Evolutionary conservation across 1,140 invertebrate genomes (phyloP).

Genomic region (Drosophila obscura): DNA sequence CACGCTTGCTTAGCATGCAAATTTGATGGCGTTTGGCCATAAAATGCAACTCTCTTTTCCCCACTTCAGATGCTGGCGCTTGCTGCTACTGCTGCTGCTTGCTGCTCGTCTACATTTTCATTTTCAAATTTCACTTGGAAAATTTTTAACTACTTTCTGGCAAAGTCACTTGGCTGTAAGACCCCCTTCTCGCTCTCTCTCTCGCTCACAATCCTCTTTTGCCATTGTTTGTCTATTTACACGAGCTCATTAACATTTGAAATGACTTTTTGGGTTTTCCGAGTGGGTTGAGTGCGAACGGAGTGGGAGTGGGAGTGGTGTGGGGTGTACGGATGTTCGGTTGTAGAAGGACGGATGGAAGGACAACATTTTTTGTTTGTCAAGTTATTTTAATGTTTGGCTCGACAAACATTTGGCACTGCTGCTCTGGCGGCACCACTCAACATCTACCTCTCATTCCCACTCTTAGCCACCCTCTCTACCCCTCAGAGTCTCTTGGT

Average conservation of each 20-base stretch:
- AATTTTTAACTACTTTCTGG: conserved; percentile 76
- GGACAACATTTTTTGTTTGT: conserved; percentile 48
- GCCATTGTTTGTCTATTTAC: conserved; percentile 81
- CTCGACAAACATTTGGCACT: conserved; percentile 54
- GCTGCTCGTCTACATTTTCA: conserved; percentile 52
- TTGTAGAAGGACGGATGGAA: conserved; percentile 1
- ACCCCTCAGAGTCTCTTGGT: too few relatives aligned
- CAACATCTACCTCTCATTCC: not conserved
- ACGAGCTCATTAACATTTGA: conserved; percentile 82
- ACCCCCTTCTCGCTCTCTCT: conserved; percentile 1
- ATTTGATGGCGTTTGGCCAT: conserved; percentile 69
- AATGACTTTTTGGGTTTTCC: conserved; percentile 69
- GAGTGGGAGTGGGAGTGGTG: too few relatives aligned
- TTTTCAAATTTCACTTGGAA: conserved; percentile 76
- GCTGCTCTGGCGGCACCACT: not conserved
- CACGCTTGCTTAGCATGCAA: conserved; percentile 73
- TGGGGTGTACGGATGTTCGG: too few relatives aligned
- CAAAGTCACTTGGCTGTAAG: conserved; percentile 39
- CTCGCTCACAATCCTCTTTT: conserved; percentile 40
- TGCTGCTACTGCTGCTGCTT: too few relatives aligned
- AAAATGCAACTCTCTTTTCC: conserved; percentile 55
- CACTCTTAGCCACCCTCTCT: not conserved
- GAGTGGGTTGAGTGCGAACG: not conserved
- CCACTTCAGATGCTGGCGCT: not conserved
- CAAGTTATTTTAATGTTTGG: conserved; percentile 71